Percentiles rank a stretch among this genome's conserved stretches.
phyloP scores from a whole-genome alignment of 2,113 vertebrate species.

The Anguilla rostrata region DNA sequence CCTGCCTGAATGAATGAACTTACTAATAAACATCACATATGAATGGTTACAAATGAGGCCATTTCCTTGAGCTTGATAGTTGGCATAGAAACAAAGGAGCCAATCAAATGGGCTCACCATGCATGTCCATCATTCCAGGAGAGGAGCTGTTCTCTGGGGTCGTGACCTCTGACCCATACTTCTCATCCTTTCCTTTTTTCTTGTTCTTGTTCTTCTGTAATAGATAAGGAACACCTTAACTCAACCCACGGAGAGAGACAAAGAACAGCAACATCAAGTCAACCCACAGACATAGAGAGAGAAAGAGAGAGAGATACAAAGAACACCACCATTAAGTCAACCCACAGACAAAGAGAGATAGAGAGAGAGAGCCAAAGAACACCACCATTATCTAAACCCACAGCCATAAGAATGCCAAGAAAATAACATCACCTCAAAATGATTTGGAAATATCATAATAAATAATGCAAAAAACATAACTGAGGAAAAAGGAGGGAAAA shows the following conservation, averaged over 20 bases:
- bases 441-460: too few species aligned
- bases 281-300: too few species aligned
- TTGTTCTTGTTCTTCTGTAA: conserved; percentile 92
- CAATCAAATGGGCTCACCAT: conserved; percentile 73
- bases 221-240: conserved; percentile 19
- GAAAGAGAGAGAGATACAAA: too few species aligned
- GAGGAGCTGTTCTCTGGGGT: conserved; percentile 97
- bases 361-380: too few species aligned
- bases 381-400: too few species aligned
- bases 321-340: too few species aligned
- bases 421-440: too few species aligned
- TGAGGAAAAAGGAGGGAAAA: too few species aligned
- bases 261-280: neutral
- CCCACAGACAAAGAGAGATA: too few species aligned
- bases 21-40: neutral
- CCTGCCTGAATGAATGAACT: neutral
- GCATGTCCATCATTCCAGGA: conserved; percentile 98
- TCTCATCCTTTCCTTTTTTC: conserved; percentile 95
- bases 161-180: conserved; percentile 91
- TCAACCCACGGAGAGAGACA: neutral
- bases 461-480: too few species aligned
- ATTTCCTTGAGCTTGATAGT: neutral
- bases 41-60: neutral
- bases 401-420: too few species aligned
- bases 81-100: neutral